A percentile compares a stretch with the other conserved stretches of the same genome.
Conservation (phyloP, 2,797 vertebrate genomes). For the Acanthurus lineatus region DNA sequence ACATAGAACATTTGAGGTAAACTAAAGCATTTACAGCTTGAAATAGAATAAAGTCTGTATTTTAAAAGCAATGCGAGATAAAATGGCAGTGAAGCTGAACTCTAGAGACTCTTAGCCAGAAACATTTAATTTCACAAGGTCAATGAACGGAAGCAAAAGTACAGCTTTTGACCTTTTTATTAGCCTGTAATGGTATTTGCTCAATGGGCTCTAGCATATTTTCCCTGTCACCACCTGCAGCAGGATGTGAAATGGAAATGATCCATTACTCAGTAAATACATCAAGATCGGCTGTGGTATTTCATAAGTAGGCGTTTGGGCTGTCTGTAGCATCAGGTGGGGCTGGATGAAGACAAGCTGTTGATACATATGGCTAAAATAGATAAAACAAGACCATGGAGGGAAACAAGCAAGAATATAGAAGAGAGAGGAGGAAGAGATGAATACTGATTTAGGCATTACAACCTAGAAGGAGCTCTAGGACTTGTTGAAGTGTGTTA, state of each 20-base stretch:
- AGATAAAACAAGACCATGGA: neutral
- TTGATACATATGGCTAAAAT: conserved; percentile 34
- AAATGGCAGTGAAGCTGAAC: neutral
- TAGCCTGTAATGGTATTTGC: conserved; percentile 17
- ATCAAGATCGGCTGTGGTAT: conserved; percentile 41
- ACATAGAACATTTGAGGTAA: neutral
- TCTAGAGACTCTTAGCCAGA: neutral
- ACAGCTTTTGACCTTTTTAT: conserved; percentile 28
- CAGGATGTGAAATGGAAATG: conserved; percentile 37
- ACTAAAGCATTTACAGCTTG: neutral
- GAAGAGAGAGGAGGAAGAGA: neutral
- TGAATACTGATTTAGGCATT: conserved; percentile 46
- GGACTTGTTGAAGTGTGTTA: conserved; percentile 12
- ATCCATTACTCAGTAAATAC: conserved; percentile 37
- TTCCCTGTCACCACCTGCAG: conserved; percentile 27
- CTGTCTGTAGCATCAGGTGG: conserved; percentile 29
- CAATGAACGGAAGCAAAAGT: neutral
- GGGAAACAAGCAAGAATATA: neutral
- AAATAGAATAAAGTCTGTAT: neutral
- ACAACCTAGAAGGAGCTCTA: neutral
- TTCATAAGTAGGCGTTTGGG: conserved; percentile 21
- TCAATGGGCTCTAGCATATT: conserved; percentile 31
- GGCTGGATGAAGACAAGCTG: conserved; percentile 24
- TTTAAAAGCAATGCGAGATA: neutral
- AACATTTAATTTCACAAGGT: neutral